Percentiles rank a stretch among this genome's conserved stretches.
phyloP scores from a whole-genome alignment of 2,888 invertebrate genomes.

The Trileptium ribeirensis region DNA sequence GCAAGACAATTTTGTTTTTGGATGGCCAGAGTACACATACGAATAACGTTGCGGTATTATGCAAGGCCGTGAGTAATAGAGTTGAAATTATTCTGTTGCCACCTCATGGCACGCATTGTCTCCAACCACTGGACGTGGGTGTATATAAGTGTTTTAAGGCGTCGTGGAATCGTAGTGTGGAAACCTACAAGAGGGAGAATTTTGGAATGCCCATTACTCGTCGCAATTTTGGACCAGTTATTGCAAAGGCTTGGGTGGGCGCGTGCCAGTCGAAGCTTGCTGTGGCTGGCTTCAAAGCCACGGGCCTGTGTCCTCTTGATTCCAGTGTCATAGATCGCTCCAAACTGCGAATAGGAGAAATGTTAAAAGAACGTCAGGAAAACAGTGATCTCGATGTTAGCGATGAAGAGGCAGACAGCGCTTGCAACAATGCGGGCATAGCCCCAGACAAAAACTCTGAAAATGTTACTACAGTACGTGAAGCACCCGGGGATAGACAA shows the following conservation, averaged over 20 bases:
- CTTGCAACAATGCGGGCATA: too few species aligned
- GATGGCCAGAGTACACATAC: background rate
- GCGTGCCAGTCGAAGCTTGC: too few species aligned
- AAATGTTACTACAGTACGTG: too few species aligned
- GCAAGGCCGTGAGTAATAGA: background rate
- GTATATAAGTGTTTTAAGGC: background rate
- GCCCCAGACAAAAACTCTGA: too few species aligned
- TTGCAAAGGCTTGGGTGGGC: background rate
- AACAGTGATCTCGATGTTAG: too few species aligned
- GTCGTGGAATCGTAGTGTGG: background rate
- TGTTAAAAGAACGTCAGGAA: too few species aligned
- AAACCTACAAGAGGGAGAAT: background rate
- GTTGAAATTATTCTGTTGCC: background rate
- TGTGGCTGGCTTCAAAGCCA: too few species aligned
- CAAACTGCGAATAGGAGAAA: too few species aligned
- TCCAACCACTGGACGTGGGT: background rate
- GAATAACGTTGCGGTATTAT: background rate
- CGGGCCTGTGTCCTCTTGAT: too few species aligned
- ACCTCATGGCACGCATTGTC: background rate
- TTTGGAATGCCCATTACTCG: background rate
- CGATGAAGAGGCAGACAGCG: too few species aligned
- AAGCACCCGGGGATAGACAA: too few species aligned
- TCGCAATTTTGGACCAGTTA: background rate
- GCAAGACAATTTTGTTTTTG: background rate
- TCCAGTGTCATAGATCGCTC: too few species aligned